These are phyloP conservation scores for Eumacrocentrus americanus DNA, from an alignment of 2,888 invertebrate species.

Conservation along the genomic window DNA sequence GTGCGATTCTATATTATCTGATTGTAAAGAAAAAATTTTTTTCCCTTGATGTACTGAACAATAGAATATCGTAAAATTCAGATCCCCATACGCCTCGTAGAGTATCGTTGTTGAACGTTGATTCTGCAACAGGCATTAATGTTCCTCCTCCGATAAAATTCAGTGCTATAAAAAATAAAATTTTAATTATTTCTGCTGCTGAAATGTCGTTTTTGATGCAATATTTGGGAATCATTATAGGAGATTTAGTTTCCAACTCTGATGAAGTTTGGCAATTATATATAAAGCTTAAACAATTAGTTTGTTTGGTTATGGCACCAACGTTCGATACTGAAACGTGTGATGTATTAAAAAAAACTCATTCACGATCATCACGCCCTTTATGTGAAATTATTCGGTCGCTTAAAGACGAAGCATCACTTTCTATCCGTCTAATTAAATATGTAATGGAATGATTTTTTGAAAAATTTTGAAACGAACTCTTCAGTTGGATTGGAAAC, in stretches of 20 bases:
- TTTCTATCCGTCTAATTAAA: too few species aligned
- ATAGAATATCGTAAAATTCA: too few species aligned
- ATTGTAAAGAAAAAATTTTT: constrained; percentile 32
- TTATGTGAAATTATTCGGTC: constrained; percentile 22
- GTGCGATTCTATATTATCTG: constrained; percentile 32
- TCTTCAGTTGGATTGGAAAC: too few species aligned
- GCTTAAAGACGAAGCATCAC: constrained; percentile 18
- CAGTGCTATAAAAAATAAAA: constrained; percentile 22
- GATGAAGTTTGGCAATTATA: constrained; percentile 33
- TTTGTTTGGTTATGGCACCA: constrained; percentile 21
- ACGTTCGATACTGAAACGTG: constrained; percentile 2
- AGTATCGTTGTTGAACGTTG: constrained; percentile 23
- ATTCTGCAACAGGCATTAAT: constrained; percentile 28
- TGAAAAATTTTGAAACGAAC: too few species aligned
- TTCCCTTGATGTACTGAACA: constrained; percentile 29
- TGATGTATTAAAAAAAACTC: constrained; percentile 1
- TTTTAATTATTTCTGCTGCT: constrained; percentile 32
- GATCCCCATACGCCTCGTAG: too few species aligned
- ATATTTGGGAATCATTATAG: constrained; percentile 34
- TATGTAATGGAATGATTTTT: too few species aligned
- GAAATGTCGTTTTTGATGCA: constrained; percentile 34
- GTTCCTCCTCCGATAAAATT: constrained; percentile 14
- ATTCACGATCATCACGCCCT: constrained; percentile 20
- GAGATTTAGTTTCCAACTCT: constrained; percentile 27
- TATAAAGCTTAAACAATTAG: constrained; percentile 21